phyloP scores from a whole-genome alignment of 2,888 invertebrate genomes.

The Galerucella calmariensis region DNA sequence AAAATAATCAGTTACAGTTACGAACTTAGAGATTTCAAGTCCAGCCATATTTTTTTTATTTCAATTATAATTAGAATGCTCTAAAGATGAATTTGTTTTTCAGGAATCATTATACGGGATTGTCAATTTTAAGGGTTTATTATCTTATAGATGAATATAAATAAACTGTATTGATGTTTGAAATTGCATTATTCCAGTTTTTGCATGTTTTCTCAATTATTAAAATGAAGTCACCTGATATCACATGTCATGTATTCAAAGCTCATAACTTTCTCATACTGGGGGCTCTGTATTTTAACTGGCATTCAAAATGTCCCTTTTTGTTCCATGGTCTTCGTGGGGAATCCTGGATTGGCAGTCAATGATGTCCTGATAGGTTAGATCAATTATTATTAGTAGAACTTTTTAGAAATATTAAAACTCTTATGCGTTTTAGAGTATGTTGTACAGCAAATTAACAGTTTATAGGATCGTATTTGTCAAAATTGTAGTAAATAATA shows the following conservation, averaged over 20 bases:
- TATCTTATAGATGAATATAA: too few relatives aligned
- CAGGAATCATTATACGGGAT: neutral
- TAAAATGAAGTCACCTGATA: too few relatives aligned
- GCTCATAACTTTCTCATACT: neutral
- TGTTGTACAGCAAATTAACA: conserved; percentile 21
- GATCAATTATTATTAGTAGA: conserved; percentile 56
- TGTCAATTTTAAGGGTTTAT: neutral
- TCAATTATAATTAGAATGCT: neutral
- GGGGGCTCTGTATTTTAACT: conserved; percentile 9
- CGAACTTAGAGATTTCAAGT: too few relatives aligned
- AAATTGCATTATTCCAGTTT: too few relatives aligned
- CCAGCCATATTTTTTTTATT: too few relatives aligned
- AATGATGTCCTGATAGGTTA: conserved; percentile 67
- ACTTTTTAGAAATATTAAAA: conserved; percentile 27
- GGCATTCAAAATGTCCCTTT: conserved; percentile 49
- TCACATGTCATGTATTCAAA: neutral
- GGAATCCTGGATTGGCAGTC: conserved; percentile 60
- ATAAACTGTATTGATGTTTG: too few relatives aligned
- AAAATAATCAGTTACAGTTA: too few relatives aligned
- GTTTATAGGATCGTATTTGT: neutral
- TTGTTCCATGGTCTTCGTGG: conserved; percentile 59
- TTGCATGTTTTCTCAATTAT: too few relatives aligned
- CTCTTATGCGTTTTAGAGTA: conserved; percentile 34
- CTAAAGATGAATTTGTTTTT: neutral
- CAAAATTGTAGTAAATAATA: neutral